These are phyloP conservation scores for Leucosticte australis DNA, from an alignment of 2,113 vertebrate species.

Conservation along the genomic window DNA sequence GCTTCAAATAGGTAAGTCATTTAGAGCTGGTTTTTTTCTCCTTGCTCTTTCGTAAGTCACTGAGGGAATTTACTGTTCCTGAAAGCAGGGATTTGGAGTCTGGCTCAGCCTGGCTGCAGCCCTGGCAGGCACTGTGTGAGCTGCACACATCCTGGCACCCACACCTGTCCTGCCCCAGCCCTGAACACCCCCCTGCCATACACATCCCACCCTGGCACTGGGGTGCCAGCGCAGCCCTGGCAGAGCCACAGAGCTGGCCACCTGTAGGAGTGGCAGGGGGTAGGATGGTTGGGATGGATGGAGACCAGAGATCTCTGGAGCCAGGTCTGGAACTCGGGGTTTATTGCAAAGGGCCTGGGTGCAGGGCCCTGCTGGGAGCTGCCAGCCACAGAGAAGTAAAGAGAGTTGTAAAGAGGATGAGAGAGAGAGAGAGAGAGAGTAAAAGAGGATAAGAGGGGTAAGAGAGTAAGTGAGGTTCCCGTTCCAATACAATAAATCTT, in stretches of 20 bases:
- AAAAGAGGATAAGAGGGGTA: too few species aligned
- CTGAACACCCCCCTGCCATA: not conserved
- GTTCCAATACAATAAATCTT: too few species aligned
- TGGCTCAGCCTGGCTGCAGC: not conserved
- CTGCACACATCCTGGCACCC: not conserved
- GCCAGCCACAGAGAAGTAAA: too few species aligned
- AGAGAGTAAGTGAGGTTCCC: too few species aligned
- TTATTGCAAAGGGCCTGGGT: too few species aligned
- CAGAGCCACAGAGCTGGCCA: not conserved
- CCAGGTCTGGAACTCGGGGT: too few species aligned
- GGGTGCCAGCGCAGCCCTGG: accelerated
- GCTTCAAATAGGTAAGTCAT: conserved; percentile 11
- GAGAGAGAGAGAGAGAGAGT: too few species aligned
- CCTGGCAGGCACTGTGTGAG: not conserved
- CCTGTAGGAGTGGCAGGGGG: too few species aligned
- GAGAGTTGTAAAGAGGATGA: too few species aligned
- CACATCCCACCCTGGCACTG: not conserved
- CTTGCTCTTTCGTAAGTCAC: not conserved
- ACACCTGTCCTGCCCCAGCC: accelerated
- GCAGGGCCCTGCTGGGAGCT: too few species aligned
- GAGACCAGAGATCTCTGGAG: too few species aligned
- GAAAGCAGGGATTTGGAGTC: not conserved
- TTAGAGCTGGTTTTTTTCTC: not conserved
- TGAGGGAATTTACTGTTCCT: conserved; percentile 12
- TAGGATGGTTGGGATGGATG: too few species aligned